Base-by-base conservation (phyloP, 2,888 invertebrate species). In the Caenorhabditis wallacei region DNA sequence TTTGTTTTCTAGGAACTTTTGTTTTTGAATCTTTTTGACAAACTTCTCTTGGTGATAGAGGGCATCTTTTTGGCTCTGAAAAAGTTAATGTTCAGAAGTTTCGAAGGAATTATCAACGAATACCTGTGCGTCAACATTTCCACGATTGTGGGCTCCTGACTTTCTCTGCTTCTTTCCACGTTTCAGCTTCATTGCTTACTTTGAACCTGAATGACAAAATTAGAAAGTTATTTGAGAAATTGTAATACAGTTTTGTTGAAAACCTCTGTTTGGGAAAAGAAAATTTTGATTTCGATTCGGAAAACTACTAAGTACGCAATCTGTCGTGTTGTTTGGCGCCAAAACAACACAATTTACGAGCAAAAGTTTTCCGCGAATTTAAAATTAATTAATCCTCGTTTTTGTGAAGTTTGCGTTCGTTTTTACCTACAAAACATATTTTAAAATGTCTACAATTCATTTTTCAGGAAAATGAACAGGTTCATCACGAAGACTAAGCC, bases 31-130 rank as follows among this genome's bases (percentile, higher is more conserved):
- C 24, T 79, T 78, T 24, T 79, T 74, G 13, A 78, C 82, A 26
- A 82, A 79, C 37, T 79, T 74, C 46, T 82, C 78, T 46, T 82
- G 82, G 51, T 79, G 79, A 46, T 79, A 82, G 13, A 82, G 72
- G 5, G 82, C 82, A 66, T 82, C 82, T 56, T 82, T 82, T 18
- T 76, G 74, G 40, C 81, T 76, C 70, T 53, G 26, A 1, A 70
- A 22, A 40, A 20, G 1, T 10, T 18, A 35, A 10, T 10, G n/a
- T 18, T 10, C 10, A 48, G 46, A 18, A 13, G 13, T 43, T 43
- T 43, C 35, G 10, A n/a, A n/a, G 30, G 8, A 30, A 30, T 8
- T 8, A 30, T 13, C 40, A 40, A 10, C 11, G 40, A 35, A 13
- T 68, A 72, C 72, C 57, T 57, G 26, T 22, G 66, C 76, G 48